phyloP scores from a whole-genome alignment of 2,797 vertebrate genomes.

The Enteromius unitaeniatus region DNA sequence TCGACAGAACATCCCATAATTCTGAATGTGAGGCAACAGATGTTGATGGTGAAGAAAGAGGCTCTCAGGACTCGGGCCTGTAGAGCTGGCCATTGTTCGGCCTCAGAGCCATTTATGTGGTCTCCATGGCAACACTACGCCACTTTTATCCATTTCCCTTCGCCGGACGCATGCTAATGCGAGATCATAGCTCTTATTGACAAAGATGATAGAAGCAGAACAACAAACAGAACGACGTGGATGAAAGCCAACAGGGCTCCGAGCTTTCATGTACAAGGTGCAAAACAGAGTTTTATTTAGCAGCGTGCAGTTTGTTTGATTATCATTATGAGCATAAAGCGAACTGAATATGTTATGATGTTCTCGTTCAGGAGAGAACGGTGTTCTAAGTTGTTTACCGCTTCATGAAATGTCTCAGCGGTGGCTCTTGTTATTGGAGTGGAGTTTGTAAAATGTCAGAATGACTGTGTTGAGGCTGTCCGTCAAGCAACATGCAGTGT shows the following conservation, averaged over 20 bases:
- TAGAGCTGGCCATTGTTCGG: conserved; percentile 77
- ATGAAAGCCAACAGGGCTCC: conserved; percentile 56
- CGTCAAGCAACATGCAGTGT: neutral
- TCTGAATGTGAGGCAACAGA: conserved; percentile 91
- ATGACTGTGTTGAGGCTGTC: neutral
- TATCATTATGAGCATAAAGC: conserved; percentile 60
- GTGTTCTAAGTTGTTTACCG: conserved; percentile 51
- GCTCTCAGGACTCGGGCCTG: conserved; percentile 79
- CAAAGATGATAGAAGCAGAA: conserved; percentile 70
- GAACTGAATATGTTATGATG: conserved; percentile 55
- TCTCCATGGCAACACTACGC: conserved; percentile 89
- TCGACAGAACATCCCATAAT: conserved; percentile 85
- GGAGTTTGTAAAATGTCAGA: conserved; percentile 2
- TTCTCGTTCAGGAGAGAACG: conserved; percentile 24
- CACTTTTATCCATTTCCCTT: conserved; percentile 86
- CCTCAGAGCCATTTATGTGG: conserved; percentile 87
- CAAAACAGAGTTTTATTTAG: conserved; percentile 63
- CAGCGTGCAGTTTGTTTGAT: conserved; percentile 56
- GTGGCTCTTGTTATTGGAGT: conserved; percentile 12
- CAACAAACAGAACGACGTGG: conserved; percentile 55
- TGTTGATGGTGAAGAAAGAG: conserved; percentile 85
- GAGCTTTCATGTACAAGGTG: conserved; percentile 59
- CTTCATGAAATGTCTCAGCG: neutral
- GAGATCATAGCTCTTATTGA: conserved; percentile 74
- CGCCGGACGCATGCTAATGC: conserved; percentile 77